phyloP scores from a whole-genome alignment of 2,113 vertebrate genomes.

The Gadus chalcogrammus region DNA sequence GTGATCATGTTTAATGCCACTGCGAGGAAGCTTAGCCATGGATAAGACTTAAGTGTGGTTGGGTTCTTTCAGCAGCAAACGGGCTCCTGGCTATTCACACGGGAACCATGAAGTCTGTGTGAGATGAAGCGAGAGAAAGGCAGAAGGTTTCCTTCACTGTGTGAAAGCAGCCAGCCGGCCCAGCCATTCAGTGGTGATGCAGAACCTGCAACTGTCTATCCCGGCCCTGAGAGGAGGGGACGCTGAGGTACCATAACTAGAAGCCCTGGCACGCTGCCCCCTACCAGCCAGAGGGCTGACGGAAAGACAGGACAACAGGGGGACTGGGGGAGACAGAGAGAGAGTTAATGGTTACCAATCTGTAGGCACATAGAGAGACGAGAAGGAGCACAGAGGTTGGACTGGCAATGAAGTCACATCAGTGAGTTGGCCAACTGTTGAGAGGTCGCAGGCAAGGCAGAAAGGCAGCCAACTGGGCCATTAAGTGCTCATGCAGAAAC shows the following conservation, averaged over 20 bases:
- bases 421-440: too few relatives aligned
- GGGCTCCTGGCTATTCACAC: conserved; percentile 1
- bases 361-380: too few relatives aligned
- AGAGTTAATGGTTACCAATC: too few relatives aligned
- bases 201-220: conserved; percentile 6
- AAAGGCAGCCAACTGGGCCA: conserved; percentile 62
- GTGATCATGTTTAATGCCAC: not conserved
- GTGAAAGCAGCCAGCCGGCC: conserved; percentile 12
- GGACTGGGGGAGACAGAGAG: not conserved
- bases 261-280: conserved; percentile 37
- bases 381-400: too few relatives aligned
- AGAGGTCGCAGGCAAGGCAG: conserved; percentile 22
- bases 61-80: not conserved
- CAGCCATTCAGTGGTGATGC: not conserved
- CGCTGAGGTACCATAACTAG: conserved; percentile 32
- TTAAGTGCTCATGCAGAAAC: conserved; percentile 68
- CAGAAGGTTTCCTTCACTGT: conserved; percentile 7
- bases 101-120: conserved; percentile 2
- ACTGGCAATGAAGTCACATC: too few relatives aligned
- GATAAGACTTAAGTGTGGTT: not conserved
- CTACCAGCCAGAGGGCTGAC: conserved; percentile 49
- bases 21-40: not conserved
- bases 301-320: conserved; percentile 8
- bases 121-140: conserved; percentile 2
- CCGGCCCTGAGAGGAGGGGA: conserved; percentile 12